Evolutionary conservation across 2,113 vertebrate genomes (phyloP), one percentile per base, ranked within the genome.

Genomic region (Apistogramma diplotaenia): DNA sequence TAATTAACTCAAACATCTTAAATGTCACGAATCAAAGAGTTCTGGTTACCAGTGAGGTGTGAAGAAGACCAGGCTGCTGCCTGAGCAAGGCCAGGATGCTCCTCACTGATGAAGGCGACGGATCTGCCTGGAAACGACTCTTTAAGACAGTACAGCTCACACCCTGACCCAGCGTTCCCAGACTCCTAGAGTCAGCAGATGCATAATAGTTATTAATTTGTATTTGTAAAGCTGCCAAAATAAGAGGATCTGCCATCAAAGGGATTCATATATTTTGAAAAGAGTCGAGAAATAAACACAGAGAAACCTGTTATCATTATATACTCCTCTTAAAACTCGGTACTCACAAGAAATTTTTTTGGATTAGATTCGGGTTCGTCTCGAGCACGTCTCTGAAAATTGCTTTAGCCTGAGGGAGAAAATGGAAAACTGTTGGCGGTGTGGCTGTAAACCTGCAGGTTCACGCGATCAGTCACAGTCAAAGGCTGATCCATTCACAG

Each of bases 111-210:
- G 78, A 77, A 11, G 29, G 49, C 0, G 91, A 89, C 0, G 81
- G 5, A 59, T 84, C 37, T 8, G 31, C 77, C 16, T 23, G 54
- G 8, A 95, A 76, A 35, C 58, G 78, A 19, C 82, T 18, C 37
- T 57, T 79, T 62, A 96, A 46, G 46, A 87, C 70, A 5, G 23
- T 53, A 55, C 96, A 96, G 81, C 86, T 94, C 78, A 94, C 82
- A 13, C 96, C 95, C n/a, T 88, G 90, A 49, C 79, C 94, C 49
- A 96, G 16, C 2, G 90, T 92, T 31, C 95, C 95, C 74, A 96
- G 78, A 84, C 60, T 89, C 86, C 96, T 96, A 75, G 25, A 19
- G 8, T 74, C 23, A 70, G n/a, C 4, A 29, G 3, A 60, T 40
- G 23, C 2, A 0, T 8, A 29, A 12, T 77, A 46, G 12, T 55